phyloP scores from a whole-genome alignment of 2,797 vertebrate species.

The Telmatherina bonti region DNA sequence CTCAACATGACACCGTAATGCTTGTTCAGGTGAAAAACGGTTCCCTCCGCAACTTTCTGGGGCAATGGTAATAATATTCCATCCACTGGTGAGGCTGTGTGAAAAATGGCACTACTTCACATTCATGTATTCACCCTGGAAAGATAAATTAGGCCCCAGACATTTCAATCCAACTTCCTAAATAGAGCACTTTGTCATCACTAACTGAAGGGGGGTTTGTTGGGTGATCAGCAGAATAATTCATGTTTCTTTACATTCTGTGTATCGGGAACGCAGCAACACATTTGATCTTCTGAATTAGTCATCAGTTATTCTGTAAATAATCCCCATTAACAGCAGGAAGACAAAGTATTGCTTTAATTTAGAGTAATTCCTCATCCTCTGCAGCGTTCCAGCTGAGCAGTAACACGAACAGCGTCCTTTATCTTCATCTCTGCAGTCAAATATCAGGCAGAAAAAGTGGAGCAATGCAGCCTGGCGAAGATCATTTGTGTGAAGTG shows the following conservation, averaged over 20 bases:
- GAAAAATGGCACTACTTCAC: slow-evolving; percentile 82
- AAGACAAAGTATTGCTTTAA: slow-evolving; percentile 54
- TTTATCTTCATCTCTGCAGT: slow-evolving; percentile 64
- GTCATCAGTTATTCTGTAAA: slow-evolving; percentile 33
- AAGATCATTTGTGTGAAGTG: slow-evolving; percentile 91
- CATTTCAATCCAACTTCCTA: slow-evolving; percentile 82
- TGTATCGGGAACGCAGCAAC: slow-evolving; percentile 13
- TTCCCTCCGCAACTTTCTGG: slow-evolving; percentile 80
- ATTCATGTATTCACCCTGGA: slow-evolving; percentile 83
- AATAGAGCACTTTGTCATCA: slow-evolving; percentile 82
- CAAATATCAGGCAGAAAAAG: slow-evolving; percentile 86
- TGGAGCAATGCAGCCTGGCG: slow-evolving; percentile 83
- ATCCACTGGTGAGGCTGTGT: slow-evolving; percentile 55
- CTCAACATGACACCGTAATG: slow-evolving; percentile 82
- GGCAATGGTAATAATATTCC: slow-evolving; percentile 84
- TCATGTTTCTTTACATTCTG: slow-evolving; percentile 51
- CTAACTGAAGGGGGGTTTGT: slow-evolving; percentile 66
- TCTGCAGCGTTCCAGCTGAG: slow-evolving; percentile 13
- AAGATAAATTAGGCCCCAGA: slow-evolving; percentile 78
- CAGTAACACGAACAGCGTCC: slow-evolving; percentile 19
- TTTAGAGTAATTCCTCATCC: slow-evolving; percentile 51
- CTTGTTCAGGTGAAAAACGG: slow-evolving; percentile 86
- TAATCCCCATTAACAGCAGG: slow-evolving; percentile 34
- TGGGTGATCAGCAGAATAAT: slow-evolving; percentile 65
- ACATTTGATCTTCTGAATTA: slow-evolving; percentile 32